Evolutionary conservation across 2,888 invertebrate species (phyloP).

Genomic region (Spisula subtruncata): DNA sequence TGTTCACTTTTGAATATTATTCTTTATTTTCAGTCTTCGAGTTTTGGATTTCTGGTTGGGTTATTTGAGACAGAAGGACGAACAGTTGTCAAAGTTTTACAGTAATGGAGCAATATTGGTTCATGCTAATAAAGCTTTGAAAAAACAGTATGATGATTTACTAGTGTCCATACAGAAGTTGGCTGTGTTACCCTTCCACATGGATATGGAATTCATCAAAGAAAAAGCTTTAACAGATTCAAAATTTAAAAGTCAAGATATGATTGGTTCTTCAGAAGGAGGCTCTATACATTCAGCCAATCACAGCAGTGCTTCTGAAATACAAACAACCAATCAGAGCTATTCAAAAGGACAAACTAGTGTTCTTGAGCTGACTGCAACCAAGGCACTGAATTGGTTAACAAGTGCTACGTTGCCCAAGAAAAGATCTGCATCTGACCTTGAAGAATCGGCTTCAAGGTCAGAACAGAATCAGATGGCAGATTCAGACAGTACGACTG

Average conservation of each 20-base stretch:
- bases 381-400: slow-evolving; percentile 70
- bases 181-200: slow-evolving; percentile 93
- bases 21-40: slow-evolving; percentile 90
- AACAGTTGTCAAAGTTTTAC: slow-evolving; percentile 94
- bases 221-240: slow-evolving; percentile 68
- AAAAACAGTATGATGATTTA: slow-evolving; percentile 91
- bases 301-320: slow-evolving; percentile 54
- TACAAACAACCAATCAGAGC: slow-evolving; percentile 50
- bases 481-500: no score
- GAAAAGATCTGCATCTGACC: slow-evolving; percentile 40
- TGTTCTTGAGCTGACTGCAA: slow-evolving; percentile 67
- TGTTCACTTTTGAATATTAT: neutral
- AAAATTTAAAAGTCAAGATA: slow-evolving; percentile 63
- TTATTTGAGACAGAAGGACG: slow-evolving; percentile 94
- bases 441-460: slow-evolving; percentile 47
- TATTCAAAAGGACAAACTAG: slow-evolving; percentile 53
- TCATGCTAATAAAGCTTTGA: slow-evolving; percentile 90
- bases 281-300: slow-evolving; percentile 51
- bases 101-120: slow-evolving; percentile 92
- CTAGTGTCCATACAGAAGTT: slow-evolving; percentile 93
- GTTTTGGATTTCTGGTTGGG: slow-evolving; percentile 97
- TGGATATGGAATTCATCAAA: slow-evolving; percentile 89
- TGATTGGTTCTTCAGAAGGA: slow-evolving; percentile 65
- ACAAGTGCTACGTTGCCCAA: slow-evolving; percentile 64
- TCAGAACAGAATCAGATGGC: slow-evolving; percentile 61